These are phyloP conservation scores for Myanophis thanlyinensis DNA, from an alignment of 2,113 vertebrate genomes.

Conservation along the genomic window DNA sequence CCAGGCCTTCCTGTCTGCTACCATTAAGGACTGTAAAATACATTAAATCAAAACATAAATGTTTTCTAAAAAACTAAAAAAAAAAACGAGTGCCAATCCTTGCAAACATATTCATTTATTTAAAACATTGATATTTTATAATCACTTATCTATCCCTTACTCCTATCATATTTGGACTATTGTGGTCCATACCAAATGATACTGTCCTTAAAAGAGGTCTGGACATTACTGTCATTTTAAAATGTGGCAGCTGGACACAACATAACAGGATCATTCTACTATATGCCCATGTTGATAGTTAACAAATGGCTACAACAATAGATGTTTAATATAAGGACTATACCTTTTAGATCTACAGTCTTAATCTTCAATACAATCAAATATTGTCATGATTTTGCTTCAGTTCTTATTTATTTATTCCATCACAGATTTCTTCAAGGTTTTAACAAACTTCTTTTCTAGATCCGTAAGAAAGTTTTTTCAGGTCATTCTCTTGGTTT, in stretches of 20 bases:
- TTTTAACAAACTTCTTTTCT: not conserved
- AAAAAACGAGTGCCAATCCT: not conserved
- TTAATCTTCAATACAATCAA: not conserved
- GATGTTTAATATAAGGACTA: not conserved
- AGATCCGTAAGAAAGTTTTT: not conserved
- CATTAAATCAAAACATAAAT: not conserved
- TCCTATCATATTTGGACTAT: not conserved
- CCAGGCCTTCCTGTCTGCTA: no score
- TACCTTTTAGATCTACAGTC: not conserved
- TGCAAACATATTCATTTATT: not conserved
- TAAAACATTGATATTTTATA: not conserved
- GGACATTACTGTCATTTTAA: not conserved
- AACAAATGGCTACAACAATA: not conserved
- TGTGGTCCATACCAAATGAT: not conserved
- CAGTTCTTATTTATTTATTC: not conserved
- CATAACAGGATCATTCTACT: not conserved
- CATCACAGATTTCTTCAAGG: not conserved
- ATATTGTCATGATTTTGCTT: not conserved
- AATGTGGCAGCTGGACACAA: not conserved
- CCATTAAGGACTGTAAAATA: not conserved
- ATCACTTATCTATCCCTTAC: not conserved
- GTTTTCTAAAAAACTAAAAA: not conserved
- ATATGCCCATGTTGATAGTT: not conserved
- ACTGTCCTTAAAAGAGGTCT: not conserved
- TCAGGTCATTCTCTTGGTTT: not conserved